Percentiles rank a stretch among this genome's conserved stretches.
Conservation (phyloP, 2,113 vertebrate species). For the Misgurnus mizolepis region DNA sequence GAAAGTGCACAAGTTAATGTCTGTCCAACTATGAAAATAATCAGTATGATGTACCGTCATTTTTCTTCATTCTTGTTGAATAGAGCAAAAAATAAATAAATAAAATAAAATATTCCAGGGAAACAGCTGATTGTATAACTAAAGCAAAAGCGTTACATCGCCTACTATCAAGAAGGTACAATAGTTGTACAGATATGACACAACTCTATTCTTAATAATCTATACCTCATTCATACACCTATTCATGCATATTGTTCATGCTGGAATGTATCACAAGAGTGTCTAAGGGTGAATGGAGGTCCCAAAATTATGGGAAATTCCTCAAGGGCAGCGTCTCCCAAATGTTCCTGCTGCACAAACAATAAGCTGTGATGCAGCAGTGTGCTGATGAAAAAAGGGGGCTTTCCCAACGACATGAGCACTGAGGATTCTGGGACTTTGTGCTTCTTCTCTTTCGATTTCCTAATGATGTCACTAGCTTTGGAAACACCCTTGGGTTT, state of each 20-base stretch:
- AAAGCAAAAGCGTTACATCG: too few species aligned
- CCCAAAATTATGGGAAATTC: conserved; percentile 32
- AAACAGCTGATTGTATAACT: too few species aligned
- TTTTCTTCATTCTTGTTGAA: too few species aligned
- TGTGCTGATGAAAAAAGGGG: conserved; percentile 19
- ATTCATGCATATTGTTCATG: not conserved
- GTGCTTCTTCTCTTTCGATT: not conserved
- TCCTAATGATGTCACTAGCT: not conserved
- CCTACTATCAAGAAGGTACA: too few species aligned
- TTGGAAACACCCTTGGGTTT: conserved; percentile 10
- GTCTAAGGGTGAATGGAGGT: conserved; percentile 2
- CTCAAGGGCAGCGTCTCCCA: not conserved
- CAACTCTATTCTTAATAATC: too few species aligned
- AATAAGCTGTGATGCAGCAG: not conserved
- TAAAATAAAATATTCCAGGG: too few species aligned
- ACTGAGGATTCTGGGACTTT: not conserved
- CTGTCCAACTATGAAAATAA: too few species aligned
- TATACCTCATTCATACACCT: too few species aligned
- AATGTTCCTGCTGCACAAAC: conserved; percentile 18
- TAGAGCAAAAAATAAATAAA: too few species aligned
- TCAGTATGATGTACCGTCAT: not conserved
- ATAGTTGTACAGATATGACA: too few species aligned
- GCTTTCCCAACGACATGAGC: conserved; percentile 40
- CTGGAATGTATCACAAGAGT: not conserved
- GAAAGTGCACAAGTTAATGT: not conserved